Evolutionary conservation across 2,888 invertebrate species (phyloP), one percentile per base, ranked within the genome.

Genomic region (Hypolimnas misippus): DNA sequence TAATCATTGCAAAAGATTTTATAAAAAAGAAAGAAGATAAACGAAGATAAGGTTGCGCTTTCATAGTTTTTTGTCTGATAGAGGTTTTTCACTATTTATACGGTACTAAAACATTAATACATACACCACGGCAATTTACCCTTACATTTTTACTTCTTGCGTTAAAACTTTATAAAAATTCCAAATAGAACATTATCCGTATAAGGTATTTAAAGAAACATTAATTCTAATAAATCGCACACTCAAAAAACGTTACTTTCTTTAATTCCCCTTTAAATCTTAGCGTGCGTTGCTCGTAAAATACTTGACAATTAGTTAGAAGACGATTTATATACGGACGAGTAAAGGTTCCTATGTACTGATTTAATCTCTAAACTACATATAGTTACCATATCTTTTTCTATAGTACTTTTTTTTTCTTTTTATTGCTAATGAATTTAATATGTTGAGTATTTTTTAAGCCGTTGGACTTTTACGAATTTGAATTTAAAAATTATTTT

Each of bases 271-370:
- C 72, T 81, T 84, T 86, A 87, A 88, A 86, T 73, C 74, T 74
- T 73, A 72, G 79, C 71, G 76, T 75, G 80, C 76, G 70, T 69
- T 70, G 81, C 75, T 87, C 87, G 85, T 89, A 89, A 88, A 87
- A 82, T 84, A 86, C 84, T 79, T 82, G 83, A 85, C 88, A 90
- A 89, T 90, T 89, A 89, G 87, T 89, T 86, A 81, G 82, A 79
- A 71, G 76, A 70, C 14, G 49, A 49, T 81, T 84, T 83, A 82
- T 81, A 82, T 82, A 25, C 49, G 14, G 51, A 17, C 16, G 31
- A 12, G 7, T n/a, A n/a, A 6, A 31, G 12, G 31, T 31, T 46
- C 12, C 19, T 29, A 16, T 51, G 25, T 31, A 31, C 7, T n/a
- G 40, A 58, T 51, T 51, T 58, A 29, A 49, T 29, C 49, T 49